phyloP scores from a whole-genome alignment of 2,113 vertebrate species.

The Butorides virescens region DNA sequence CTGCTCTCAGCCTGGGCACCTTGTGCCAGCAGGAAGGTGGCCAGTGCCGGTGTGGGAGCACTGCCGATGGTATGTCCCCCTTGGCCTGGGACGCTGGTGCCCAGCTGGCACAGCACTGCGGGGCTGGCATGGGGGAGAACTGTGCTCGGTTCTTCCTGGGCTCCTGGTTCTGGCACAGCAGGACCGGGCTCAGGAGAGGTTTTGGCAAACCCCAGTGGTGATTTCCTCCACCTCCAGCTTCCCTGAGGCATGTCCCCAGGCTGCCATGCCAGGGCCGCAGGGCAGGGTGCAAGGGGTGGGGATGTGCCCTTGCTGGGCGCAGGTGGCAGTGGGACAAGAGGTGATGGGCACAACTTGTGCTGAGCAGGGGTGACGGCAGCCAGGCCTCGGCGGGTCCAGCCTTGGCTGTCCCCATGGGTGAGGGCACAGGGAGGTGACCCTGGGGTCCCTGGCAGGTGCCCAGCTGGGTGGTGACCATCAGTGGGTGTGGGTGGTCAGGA shows the following conservation, averaged over 20 bases:
- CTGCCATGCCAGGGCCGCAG: fast-evolving
- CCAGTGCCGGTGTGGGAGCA: fast-evolving
- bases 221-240: background rate
- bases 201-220: background rate
- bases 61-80: fast-evolving
- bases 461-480: background rate
- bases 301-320: background rate
- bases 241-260: background rate
- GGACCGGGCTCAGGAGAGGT: background rate
- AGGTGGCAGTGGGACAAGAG: background rate
- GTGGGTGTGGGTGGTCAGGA: background rate
- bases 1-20: background rate
- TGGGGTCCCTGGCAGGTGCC: background rate
- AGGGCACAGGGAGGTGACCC: background rate
- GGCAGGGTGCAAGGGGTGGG: background rate
- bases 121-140: background rate
- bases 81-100: fast-evolving
- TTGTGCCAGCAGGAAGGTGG: background rate
- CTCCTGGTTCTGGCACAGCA: fast-evolving
- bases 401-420: background rate
- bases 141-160: fast-evolving
- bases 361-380: background rate
- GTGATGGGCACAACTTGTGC: background rate
- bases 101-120: background rate
- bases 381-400: background rate